Percentiles rank a stretch among this genome's conserved stretches.
Conservation (phyloP, 2,888 invertebrate species). For the Deroplatys truncata region DNA sequence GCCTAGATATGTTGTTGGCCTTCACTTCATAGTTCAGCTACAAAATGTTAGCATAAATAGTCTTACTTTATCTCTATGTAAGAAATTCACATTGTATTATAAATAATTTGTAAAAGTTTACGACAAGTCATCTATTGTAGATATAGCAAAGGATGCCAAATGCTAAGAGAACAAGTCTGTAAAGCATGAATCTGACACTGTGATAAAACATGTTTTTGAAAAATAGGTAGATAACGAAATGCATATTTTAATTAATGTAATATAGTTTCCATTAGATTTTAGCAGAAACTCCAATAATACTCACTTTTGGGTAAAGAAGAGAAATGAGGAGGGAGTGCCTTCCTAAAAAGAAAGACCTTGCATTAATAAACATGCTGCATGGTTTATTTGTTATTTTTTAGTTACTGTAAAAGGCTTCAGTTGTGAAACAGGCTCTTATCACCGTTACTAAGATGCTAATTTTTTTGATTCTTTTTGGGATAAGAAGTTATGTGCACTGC, state of each 20-base stretch:
- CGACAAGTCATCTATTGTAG: neutral
- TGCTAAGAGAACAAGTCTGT: neutral
- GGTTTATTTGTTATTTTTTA: neutral
- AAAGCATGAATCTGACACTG: neutral
- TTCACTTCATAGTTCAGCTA: neutral
- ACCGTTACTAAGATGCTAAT: neutral
- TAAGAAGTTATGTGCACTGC: neutral
- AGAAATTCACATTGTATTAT: neutral
- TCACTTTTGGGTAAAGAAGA: neutral
- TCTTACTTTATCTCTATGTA: neutral
- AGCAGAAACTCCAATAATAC: neutral
- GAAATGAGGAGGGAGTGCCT: neutral
- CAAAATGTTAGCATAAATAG: neutral
- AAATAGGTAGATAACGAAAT: neutral
- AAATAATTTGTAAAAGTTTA: neutral
- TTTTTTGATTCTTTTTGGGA: neutral
- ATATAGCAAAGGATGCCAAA: neutral
- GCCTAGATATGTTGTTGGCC: conserved; percentile 14
- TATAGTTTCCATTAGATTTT: neutral
- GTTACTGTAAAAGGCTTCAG: neutral
- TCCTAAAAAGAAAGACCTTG: neutral
- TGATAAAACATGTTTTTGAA: neutral
- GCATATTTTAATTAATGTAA: neutral
- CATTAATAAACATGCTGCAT: neutral
- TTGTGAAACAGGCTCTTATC: neutral